phyloP scores from a whole-genome alignment of 2,888 invertebrate species.

The Dendrolimus pini region DNA sequence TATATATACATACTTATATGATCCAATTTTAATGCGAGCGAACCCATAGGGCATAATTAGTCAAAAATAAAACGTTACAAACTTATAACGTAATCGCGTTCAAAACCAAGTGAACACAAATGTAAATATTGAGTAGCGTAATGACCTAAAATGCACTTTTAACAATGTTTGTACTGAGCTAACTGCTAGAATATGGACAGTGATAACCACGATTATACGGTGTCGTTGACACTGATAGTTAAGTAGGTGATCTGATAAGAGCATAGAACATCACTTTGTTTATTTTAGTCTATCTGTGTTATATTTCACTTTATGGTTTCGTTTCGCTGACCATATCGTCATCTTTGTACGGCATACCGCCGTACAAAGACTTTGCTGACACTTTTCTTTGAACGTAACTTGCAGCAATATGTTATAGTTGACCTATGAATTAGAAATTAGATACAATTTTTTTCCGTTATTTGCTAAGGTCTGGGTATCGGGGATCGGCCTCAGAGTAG shows the following conservation, averaged over 20 bases:
- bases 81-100: background rate
- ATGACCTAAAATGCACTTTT: slow-evolving; percentile 49
- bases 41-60: too few species aligned
- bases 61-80: background rate
- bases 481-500: too few species aligned
- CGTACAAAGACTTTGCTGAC: too few species aligned
- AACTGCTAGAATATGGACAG: slow-evolving; percentile 6
- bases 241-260: slow-evolving; percentile 42
- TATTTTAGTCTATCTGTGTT: background rate
- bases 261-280: background rate
- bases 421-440: too few species aligned
- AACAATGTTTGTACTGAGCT: slow-evolving; percentile 30
- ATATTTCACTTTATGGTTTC: background rate
- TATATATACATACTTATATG: background rate
- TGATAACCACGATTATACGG: slow-evolving; percentile 35
- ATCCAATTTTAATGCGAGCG: background rate
- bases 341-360: too few species aligned
- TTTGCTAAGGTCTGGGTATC: too few species aligned
- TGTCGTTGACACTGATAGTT: slow-evolving; percentile 58
- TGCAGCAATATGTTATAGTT: too few species aligned
- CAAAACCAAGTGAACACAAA: background rate
- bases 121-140: slow-evolving; percentile 10
- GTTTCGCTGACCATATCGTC: too few species aligned
- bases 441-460: too few species aligned
- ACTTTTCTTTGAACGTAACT: too few species aligned